Base-by-base conservation (phyloP, 2,888 invertebrate species). In the Flexamia atlantica region DNA sequence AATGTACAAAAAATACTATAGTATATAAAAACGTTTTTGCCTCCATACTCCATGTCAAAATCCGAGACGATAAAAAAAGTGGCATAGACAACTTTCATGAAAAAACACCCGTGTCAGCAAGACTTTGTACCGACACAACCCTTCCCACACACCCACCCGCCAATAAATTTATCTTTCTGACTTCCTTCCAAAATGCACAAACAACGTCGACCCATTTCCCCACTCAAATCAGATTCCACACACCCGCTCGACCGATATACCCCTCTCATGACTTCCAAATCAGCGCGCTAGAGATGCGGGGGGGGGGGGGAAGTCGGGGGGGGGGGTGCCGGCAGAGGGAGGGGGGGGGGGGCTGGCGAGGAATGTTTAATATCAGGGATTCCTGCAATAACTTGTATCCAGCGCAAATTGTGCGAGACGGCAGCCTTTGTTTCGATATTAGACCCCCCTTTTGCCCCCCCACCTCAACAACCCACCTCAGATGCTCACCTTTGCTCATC, bases 331-430 rank as follows among this genome's bases (percentile, higher is more conserved):
- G 46, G 46, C 32, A 5, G 70, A 7, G 36, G 9, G 70, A 28
- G 70, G 25, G 36, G n/a, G 25, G 76, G 28, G 46, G 28, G 40
- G 76, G 76, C 50, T 76, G 4, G 76, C 76, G 70, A 72, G 72
- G 82, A 82, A 82, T 82, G 82, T 82, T 82, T 82, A 82, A 82
- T 82, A 82, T 82, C 72, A 72, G 46, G 53, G 82, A 82, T 82
- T 82, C 82, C 82, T 70, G 82, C 82, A 82, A 82, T 82, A 82
- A 82, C 82, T 70, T 72, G 81, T 82, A 68, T 81, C 83, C 72
- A 42, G 72, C 32, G 72, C 81, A 84, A 83, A 81, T 84, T 85
- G 85, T 82, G 84, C 81, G 85, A 84, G 83, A 85, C 84, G 84
- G 84, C 64, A 28, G 64, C 64, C 64, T 64, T 64, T 85, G 85